Evolutionary conservation across 2,113 vertebrate genomes (phyloP), one percentile per base, ranked within the genome.

Genomic region (Calyptomena viridis): DNA sequence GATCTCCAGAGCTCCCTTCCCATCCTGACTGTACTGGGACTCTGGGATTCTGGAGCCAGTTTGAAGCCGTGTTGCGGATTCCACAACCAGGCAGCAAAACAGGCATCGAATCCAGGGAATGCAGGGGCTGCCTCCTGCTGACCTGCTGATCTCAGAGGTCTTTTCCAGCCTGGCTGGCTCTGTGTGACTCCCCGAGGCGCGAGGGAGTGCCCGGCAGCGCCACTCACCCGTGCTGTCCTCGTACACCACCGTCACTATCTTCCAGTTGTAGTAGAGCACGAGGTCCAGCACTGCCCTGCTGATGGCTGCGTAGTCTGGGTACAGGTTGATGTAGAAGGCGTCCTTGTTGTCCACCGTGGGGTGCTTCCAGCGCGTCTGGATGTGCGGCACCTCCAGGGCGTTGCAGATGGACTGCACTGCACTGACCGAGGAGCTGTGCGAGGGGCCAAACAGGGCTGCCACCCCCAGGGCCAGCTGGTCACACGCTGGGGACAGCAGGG

Each of bases 381-480:
- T 98, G 96, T 99, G 99, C 10, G 99, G 99, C 93, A 99, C 99
- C 98, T 99, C 99, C 30, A 99, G 98, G 31, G 99, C 99, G 9
- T 99, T 99, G 95, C 99, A 99, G 78, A 99, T 99, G 21, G 99
- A 99, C 97, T 99, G 99, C 72, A 99, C 99, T 0, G 99, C 99
- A 0, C 99, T 99, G 95, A 99, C 99, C 0, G 99, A 99, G 4
- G 99, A 99, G 96, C 99, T 99, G 97, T 99, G 99, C 17, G 99
- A 98, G 3, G 99, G 99, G 47, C 99, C 99, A 3, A 99, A 99
- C 3, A 99, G 98, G 3, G 99, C 99, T 3, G 99, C 99, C 27
- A 99, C 99, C 3, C 99, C 99, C 69, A 99, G 97, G 4, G 99
- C 99, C 64, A 99, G 97, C 98, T 99, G 99, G 97, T 99, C 99